phyloP scores from a whole-genome alignment of 37 sponge, comb jelly and placozoan species.

The Mnemiopsis leidyi region DNA sequence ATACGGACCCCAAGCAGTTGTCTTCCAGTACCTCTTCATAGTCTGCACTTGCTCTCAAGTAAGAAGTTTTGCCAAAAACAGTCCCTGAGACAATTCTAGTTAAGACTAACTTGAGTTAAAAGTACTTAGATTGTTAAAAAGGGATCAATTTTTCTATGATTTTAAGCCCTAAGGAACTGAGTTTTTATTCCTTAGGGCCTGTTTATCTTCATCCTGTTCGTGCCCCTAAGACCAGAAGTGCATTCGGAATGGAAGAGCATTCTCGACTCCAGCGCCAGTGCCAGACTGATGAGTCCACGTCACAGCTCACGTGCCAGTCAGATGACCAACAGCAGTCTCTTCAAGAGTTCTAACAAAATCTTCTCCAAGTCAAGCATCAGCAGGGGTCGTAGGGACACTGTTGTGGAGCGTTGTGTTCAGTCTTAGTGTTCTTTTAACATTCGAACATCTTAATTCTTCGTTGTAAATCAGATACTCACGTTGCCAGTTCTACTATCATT shows the following conservation, averaged over 20 bases:
- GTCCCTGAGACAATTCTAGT: too few relatives aligned
- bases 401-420: background rate
- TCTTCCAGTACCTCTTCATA: slow-evolving; percentile 34
- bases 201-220: slow-evolving; percentile 30
- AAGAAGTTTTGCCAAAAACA: too few relatives aligned
- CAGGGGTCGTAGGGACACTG: background rate
- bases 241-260: background rate
- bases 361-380: too few relatives aligned
- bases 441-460: too few relatives aligned
- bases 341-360: background rate
- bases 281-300: background rate
- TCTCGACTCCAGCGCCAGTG: background rate
- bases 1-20: slow-evolving; percentile 6
- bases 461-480: too few relatives aligned
- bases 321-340: background rate
- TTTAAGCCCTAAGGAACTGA: too few relatives aligned
- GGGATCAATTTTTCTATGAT: too few relatives aligned
- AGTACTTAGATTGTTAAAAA: too few relatives aligned
- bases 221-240: slow-evolving; percentile 3
- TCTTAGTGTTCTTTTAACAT: too few relatives aligned
- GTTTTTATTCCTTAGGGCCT: background rate
- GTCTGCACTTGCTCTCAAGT: slow-evolving; percentile 8
- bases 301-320: background rate
- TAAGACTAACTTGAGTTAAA: too few relatives aligned
- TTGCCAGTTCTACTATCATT: too few relatives aligned